Conservation (phyloP, 2,113 vertebrate species). For the Brachirus orientalis region DNA sequence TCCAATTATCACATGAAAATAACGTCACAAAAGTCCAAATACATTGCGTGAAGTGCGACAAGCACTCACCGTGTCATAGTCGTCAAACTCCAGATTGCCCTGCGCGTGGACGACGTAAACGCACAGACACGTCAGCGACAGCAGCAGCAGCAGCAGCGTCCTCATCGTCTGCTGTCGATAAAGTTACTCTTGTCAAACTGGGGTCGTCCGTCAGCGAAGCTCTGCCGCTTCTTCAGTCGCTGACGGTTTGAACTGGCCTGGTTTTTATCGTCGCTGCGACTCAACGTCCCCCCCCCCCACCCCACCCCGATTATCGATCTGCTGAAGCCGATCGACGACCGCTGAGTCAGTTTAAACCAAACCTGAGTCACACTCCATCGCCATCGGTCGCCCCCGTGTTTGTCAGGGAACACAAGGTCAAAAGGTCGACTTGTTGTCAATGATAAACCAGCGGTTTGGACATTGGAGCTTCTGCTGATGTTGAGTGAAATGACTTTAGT, state of each 20-base stretch:
- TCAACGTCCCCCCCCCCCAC: neutral
- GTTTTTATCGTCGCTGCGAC: slow-evolving; percentile 37
- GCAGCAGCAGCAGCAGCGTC: slow-evolving; percentile 64
- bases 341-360: slow-evolving; percentile 15
- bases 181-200: neutral
- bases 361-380: slow-evolving; percentile 27
- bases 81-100: slow-evolving; percentile 42
- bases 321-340: neutral
- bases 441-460: too few relatives aligned
- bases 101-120: slow-evolving; percentile 11
- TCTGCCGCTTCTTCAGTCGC: neutral
- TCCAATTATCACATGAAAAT: too few relatives aligned
- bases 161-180: slow-evolving; percentile 54
- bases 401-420: slow-evolving; percentile 37
- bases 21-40: too few relatives aligned
- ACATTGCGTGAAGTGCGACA: too few relatives aligned
- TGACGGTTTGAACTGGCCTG: neutral
- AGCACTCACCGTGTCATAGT: slow-evolving; percentile 57
- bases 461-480: too few relatives aligned
- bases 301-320: slow-evolving; percentile 44
- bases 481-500: too few relatives aligned
- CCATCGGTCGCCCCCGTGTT: neutral
- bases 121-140: too few relatives aligned
- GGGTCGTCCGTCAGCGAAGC: neutral
- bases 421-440: neutral